phyloP scores from a whole-genome alignment of 2,888 invertebrate species.

The Ethmia dodecea region DNA sequence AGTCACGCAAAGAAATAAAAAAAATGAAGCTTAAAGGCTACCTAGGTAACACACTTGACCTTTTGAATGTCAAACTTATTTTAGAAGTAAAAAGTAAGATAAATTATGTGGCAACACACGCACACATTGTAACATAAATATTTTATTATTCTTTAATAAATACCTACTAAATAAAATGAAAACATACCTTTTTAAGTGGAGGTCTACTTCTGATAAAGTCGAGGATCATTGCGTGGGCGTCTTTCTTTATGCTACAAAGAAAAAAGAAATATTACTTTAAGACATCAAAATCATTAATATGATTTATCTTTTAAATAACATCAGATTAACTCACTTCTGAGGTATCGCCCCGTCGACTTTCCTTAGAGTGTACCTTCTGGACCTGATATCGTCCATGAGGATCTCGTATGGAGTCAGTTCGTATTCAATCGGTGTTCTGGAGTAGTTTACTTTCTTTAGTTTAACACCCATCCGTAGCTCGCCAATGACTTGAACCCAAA shows the following conservation, averaged over 20 bases:
- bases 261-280: slow-evolving; percentile 14
- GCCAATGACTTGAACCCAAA: slow-evolving; percentile 97
- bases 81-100: too few species aligned
- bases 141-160: too few species aligned
- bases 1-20: too few species aligned
- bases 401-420: slow-evolving; percentile 98
- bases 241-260: slow-evolving; percentile 87
- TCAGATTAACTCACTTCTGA: slow-evolving; percentile 65
- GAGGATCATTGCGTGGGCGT: slow-evolving; percentile 96
- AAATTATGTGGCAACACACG: too few species aligned
- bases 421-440: slow-evolving; percentile 90
- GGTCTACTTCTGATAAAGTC: slow-evolving; percentile 98
- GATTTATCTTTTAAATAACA: neutral
- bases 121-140: too few species aligned
- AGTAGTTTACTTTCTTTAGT: slow-evolving; percentile 90
- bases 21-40: too few species aligned
- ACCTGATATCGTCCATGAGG: slow-evolving; percentile 96
- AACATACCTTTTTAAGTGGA: slow-evolving; percentile 91
- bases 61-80: too few species aligned
- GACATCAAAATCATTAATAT: neutral
- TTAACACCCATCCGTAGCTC: slow-evolving; percentile 95
- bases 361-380: slow-evolving; percentile 91
- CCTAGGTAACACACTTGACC: too few species aligned
- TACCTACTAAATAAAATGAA: too few species aligned
- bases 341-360: slow-evolving; percentile 90